Conservation (phyloP, 2,113 vertebrate species). For the Lagenorhynchus albirostris region DNA sequence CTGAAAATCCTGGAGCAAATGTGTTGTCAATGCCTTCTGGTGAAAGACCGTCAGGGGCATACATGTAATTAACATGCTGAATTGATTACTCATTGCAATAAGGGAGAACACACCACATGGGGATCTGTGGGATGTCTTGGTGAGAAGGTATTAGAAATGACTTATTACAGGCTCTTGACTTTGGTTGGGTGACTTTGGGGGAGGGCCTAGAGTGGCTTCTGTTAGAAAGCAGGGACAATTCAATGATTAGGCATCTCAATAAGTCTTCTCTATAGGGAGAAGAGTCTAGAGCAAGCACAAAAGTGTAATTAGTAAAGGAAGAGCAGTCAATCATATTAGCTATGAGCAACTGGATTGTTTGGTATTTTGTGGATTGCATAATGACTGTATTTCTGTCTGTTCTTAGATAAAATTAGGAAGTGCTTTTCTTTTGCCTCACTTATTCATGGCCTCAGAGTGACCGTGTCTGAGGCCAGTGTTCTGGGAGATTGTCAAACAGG, state of each 20-base stretch:
- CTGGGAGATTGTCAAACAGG: not conserved
- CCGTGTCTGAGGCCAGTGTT: not conserved
- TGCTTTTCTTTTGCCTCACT: not conserved
- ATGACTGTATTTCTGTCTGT: not conserved
- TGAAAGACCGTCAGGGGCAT: not conserved
- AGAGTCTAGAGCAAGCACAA: not conserved
- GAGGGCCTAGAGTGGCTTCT: not conserved
- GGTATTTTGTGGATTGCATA: not conserved
- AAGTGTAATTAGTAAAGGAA: not conserved
- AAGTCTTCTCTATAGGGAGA: not conserved
- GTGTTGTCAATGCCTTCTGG: not conserved
- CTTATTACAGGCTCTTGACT: not conserved
- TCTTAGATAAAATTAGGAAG: not conserved
- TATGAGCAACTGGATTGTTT: not conserved
- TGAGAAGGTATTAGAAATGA: not conserved
- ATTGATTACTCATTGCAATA: not conserved
- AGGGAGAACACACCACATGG: rapidly evolving
- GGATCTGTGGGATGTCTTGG: not conserved
- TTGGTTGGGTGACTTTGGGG: not conserved
- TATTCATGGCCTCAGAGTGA: not conserved
- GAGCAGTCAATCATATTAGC: not conserved
- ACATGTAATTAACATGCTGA: not conserved
- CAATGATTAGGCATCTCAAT: not conserved
- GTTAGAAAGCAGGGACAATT: not conserved
- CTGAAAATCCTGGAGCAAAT: not conserved